Percentiles rank a stretch among this genome's conserved stretches.
Conservation (phyloP, 1,140 invertebrate species). For the Brachionus koreanus region DNA sequence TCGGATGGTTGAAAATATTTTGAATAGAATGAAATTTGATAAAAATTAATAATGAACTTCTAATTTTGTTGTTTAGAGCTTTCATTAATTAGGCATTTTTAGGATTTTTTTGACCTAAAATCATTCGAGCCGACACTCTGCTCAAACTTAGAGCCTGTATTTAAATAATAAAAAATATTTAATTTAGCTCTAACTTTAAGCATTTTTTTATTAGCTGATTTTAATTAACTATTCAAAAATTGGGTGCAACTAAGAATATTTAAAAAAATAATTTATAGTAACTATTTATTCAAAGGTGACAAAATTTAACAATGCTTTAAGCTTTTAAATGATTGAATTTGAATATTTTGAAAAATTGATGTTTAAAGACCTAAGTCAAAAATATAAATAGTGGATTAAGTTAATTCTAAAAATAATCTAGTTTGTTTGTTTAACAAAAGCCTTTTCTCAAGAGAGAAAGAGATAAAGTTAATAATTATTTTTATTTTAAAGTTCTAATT, state of each 20-base stretch:
- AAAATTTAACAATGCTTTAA: not conserved
- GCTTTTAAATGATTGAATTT: not conserved
- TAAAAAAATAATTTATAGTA: too few relatives aligned
- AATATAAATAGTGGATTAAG: not conserved
- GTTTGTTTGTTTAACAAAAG: not conserved
- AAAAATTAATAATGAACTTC: not conserved
- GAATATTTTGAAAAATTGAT: not conserved
- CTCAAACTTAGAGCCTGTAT: not conserved
- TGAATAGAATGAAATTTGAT: not conserved
- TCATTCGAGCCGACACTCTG: not conserved
- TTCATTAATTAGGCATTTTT: not conserved
- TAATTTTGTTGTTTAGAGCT: not conserved
- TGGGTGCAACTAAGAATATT: not conserved
- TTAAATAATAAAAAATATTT: not conserved
- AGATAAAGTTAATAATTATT: not conserved
- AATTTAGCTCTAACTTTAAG: not conserved
- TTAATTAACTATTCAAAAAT: not conserved
- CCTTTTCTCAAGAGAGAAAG: not conserved
- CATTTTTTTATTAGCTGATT: not conserved
- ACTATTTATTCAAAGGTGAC: not conserved
- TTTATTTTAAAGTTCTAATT: not conserved
- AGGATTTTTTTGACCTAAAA: conserved; percentile 17
- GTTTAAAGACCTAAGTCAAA: not conserved
- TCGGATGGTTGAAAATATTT: too few relatives aligned
- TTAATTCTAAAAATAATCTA: not conserved